These are phyloP conservation scores for Neolamprologus falcicula DNA, from an alignment of 2,113 vertebrate species.

Conservation along the genomic window DNA sequence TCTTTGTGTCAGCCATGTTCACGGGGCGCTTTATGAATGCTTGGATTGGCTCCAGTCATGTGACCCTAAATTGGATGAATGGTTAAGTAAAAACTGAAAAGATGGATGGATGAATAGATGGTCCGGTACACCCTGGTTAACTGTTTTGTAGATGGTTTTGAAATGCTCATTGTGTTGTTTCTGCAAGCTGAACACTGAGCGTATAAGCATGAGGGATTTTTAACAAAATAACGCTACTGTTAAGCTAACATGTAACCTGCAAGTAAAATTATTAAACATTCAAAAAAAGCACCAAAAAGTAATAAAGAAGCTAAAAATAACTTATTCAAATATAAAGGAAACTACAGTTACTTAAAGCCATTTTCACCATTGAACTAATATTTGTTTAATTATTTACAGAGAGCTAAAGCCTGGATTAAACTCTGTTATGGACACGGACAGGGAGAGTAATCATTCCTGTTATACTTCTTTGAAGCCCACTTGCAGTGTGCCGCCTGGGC, in stretches of 20 bases:
- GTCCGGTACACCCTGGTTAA: background rate
- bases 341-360: background rate
- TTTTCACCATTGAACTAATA: background rate
- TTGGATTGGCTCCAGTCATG: background rate
- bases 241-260: background rate
- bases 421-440: background rate
- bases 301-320: background rate
- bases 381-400: background rate
- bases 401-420: background rate
- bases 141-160: rapidly evolving
- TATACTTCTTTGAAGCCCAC: background rate
- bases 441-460: background rate
- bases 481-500: background rate
- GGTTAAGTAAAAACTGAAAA: background rate
- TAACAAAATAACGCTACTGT: background rate
- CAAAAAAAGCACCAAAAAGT: background rate
- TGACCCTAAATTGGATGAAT: background rate
- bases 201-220: background rate
- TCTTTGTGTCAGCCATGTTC: background rate
- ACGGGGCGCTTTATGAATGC: background rate
- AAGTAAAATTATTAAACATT: background rate
- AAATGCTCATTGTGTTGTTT: background rate
- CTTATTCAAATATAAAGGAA: background rate
- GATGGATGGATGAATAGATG: background rate
- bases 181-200: rapidly evolving